Base-by-base conservation (phyloP, 2,113 vertebrate genomes). In the Tachuris rubrigastra region DNA sequence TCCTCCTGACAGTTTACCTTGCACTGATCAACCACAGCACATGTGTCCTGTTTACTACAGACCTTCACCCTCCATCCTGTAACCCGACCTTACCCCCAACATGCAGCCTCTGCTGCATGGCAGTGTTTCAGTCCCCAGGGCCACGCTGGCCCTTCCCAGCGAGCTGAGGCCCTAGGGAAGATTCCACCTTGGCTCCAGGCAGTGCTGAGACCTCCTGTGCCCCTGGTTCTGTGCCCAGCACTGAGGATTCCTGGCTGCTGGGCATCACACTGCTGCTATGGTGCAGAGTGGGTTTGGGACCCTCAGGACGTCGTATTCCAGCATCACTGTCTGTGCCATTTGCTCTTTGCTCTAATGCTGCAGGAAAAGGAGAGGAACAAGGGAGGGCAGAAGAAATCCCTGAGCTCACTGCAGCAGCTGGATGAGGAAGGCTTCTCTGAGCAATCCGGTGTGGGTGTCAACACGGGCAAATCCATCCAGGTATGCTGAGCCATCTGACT, bases 291-390 rank as follows among this genome's bases (percentile, higher is more conserved):
- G 19, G 25, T n/a, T 72, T 87, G 50, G 49, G 49, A 28, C 60
- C 19, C 2, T 2, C 12, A 3, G 0, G 2, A 12, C 39, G 35
- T 47, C 30, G 30, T 2, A 0, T 14, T 39, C 59, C 75, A 90
- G 62, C 78, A 66, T 20, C 73, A 49, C 65, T 50, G 19, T 7
- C 37, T 44, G 35, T 22, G 0, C 2, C 0, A 1, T 77, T 53
- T 84, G 42, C 77, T 68, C 49, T 69, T 53, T 86, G 11, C 50
- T 27, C 24, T 4, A 1, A 68, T 76, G 3, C 31, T 92, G 66
- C 66, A 97, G 97, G 98, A 98, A 52, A 98, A 75, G 91, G 96
- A 98, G 68, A 93, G 84, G 92, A 96, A 67, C 82, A 94, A 47
- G 68, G 89, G 49, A 67, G 87, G 67, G 16, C 96, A 97, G 49